These are phyloP conservation scores for Achatina immaculata DNA, from an alignment of 1,140 invertebrate species.

Conservation along the genomic window DNA sequence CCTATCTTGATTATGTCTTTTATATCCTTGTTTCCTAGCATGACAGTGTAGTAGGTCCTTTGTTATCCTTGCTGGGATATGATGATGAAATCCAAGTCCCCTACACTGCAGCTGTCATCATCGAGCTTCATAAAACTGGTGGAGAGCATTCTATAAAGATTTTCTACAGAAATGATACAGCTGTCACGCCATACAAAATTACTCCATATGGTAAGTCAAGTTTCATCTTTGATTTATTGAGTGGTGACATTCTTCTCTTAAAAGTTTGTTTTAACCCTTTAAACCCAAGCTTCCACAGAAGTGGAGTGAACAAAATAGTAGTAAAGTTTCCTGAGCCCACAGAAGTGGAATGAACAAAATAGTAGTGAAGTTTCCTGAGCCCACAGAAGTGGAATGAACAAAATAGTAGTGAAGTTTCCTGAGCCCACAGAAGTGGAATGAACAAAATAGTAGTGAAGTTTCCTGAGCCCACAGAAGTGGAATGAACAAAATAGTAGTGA, in stretches of 20 bases:
- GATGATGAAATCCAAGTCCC: constrained; percentile 30
- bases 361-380: too few relatives aligned
- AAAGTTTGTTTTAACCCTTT: background rate
- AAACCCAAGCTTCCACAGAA: background rate
- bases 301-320: too few relatives aligned
- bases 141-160: constrained; percentile 18
- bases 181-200: background rate
- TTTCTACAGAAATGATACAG: constrained; percentile 33
- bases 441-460: too few relatives aligned
- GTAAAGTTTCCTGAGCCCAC: too few relatives aligned
- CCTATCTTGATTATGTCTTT: too few relatives aligned
- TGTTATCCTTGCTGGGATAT: constrained; percentile 28
- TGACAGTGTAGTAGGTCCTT: constrained; percentile 2
- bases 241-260: too few relatives aligned
- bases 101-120: constrained; percentile 23
- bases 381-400: too few relatives aligned
- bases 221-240: background rate
- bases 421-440: too few relatives aligned
- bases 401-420: too few relatives aligned
- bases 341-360: too few relatives aligned
- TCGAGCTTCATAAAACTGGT: constrained; percentile 34
- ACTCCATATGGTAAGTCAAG: constrained; percentile 1
- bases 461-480: too few relatives aligned
- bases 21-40: constrained; percentile 35
- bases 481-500: too few relatives aligned